These are phyloP conservation scores for Dioctria linearis DNA, from an alignment of 2,888 invertebrate species.

Conservation along the genomic window DNA sequence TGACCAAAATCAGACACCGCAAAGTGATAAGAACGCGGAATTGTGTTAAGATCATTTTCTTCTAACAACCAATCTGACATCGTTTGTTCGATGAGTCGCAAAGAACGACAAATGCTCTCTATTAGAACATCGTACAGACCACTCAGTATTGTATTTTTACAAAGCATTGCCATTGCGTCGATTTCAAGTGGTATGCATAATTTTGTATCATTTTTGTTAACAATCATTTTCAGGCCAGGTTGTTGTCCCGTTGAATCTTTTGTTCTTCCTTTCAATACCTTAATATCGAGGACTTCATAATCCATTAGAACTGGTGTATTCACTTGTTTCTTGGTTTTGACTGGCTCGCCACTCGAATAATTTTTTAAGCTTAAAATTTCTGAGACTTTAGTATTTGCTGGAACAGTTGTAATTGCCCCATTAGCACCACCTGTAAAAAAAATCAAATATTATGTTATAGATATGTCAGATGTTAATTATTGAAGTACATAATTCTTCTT, in stretches of 20 bases:
- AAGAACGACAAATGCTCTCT: slow-evolving; percentile 81
- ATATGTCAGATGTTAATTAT: too few relatives aligned
- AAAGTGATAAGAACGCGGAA: slow-evolving; percentile 79
- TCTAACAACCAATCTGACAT: slow-evolving; percentile 69
- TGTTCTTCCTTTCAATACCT: slow-evolving; percentile 67
- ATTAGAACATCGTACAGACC: slow-evolving; percentile 82
- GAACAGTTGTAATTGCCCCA: slow-evolving; percentile 63
- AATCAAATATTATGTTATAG: neutral
- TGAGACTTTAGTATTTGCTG: slow-evolving; percentile 52
- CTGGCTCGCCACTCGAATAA: slow-evolving; percentile 24
- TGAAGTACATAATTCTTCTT: too few relatives aligned
- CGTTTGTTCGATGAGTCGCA: slow-evolving; percentile 78
- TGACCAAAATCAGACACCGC: slow-evolving; percentile 81
- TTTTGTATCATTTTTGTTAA: slow-evolving; percentile 65
- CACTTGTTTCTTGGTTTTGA: slow-evolving; percentile 55
- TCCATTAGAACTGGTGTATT: slow-evolving; percentile 63
- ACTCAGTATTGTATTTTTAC: slow-evolving; percentile 75
- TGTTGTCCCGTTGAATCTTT: slow-evolving; percentile 61
- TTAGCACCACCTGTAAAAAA: slow-evolving; percentile 61
- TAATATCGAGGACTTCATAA: slow-evolving; percentile 67
- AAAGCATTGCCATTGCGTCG: slow-evolving; percentile 82
- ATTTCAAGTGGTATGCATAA: slow-evolving; percentile 75
- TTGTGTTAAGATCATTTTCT: slow-evolving; percentile 58
- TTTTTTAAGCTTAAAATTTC: slow-evolving; percentile 14
- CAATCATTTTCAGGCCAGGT: slow-evolving; percentile 63